Conservation (phyloP, 2,888 invertebrate genomes). For the Lasius fuliginosus region DNA sequence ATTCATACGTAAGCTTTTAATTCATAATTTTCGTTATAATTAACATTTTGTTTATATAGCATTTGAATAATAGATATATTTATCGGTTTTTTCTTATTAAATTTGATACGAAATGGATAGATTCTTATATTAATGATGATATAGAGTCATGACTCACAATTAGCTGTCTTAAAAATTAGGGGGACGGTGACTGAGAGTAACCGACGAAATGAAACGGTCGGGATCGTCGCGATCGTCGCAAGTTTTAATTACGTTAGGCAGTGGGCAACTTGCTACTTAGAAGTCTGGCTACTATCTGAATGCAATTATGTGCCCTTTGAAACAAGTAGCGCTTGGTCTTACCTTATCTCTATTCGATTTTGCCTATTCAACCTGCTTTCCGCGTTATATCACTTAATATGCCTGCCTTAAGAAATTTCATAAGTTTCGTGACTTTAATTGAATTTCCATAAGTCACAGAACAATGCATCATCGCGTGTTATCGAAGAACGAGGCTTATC, state of each 20-base stretch:
- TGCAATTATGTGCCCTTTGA: constrained; percentile 80
- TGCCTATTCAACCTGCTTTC: constrained; percentile 52
- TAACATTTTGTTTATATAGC: not conserved
- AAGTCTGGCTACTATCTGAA: constrained; percentile 79
- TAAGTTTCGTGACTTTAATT: constrained; percentile 11
- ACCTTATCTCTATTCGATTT: constrained; percentile 47
- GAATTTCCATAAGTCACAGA: not conserved
- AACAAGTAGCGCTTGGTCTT: constrained; percentile 49
- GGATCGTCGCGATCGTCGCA: constrained; percentile 62
- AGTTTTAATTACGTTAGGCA: constrained; percentile 78
- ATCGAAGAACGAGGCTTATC: not conserved
- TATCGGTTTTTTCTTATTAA: constrained; percentile 6
- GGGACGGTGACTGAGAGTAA: constrained; percentile 49
- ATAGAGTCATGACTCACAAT: constrained; percentile 36
- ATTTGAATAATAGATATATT: not conserved
- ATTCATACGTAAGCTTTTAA: not conserved
- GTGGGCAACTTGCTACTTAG: constrained; percentile 79
- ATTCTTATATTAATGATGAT: not conserved
- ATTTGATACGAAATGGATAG: not conserved
- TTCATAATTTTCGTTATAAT: not conserved
- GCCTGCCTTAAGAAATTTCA: not conserved
- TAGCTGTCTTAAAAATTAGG: constrained; percentile 40
- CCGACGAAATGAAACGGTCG: constrained; percentile 59
- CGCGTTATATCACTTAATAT: constrained; percentile 1
- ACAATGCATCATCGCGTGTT: not conserved